phyloP scores from a whole-genome alignment of 2,888 invertebrate genomes.

The Herminia tarsipennalis region DNA sequence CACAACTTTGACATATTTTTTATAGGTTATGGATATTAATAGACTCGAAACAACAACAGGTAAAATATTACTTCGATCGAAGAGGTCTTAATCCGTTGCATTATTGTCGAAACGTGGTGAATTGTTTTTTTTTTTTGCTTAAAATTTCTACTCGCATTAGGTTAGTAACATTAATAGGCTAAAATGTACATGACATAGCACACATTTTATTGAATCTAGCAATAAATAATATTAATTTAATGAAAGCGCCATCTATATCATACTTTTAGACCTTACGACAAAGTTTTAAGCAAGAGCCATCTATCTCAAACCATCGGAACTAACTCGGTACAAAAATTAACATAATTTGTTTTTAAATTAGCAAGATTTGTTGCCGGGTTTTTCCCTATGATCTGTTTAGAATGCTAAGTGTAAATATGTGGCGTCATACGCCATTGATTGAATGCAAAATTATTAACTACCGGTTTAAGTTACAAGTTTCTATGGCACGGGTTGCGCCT shows the following conservation, averaged over 20 bases:
- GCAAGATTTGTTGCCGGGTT: neutral
- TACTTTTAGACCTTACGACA: neutral
- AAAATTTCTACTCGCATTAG: no score
- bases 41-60: no score
- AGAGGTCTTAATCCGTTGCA: no score
- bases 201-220: no score
- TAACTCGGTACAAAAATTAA: neutral
- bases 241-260: neutral
- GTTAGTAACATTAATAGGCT: no score
- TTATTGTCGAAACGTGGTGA: no score
- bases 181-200: no score
- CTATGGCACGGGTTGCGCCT: neutral
- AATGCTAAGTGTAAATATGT: conserved; percentile 12
- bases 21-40: no score
- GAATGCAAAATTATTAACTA: neutral
- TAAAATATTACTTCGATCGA: no score
- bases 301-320: neutral
- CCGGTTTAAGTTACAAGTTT: neutral
- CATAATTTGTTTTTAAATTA: neutral
- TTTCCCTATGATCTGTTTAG: conserved; percentile 7
- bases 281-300: neutral
- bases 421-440: neutral
- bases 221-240: no score
- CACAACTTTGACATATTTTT: no score
- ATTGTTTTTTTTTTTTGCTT: no score